Conservation (phyloP, 1,140 invertebrate genomes). For the Temnothorax curvispinosus region DNA sequence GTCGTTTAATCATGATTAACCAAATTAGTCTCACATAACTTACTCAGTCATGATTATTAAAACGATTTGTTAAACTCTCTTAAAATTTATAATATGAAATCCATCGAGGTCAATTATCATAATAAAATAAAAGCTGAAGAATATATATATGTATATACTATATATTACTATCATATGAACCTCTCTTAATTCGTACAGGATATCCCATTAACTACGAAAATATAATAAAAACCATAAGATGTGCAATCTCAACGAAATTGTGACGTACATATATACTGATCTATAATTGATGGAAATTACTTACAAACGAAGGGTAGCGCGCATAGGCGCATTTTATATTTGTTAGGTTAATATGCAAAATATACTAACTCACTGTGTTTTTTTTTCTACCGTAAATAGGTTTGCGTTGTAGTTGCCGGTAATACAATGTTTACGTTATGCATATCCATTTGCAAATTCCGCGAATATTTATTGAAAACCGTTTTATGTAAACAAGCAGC, state of each 20-base stretch:
- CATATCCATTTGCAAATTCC: slow-evolving; percentile 44
- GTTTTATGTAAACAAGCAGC: slow-evolving; percentile 23
- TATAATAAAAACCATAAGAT: slow-evolving; percentile 9
- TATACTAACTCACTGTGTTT: not conserved
- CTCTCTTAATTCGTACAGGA: not conserved
- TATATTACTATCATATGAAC: too few relatives aligned
- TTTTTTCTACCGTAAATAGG: slow-evolving; percentile 34
- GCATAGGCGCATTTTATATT: not conserved
- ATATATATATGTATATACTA: too few relatives aligned
- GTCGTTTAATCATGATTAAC: not conserved
- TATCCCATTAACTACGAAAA: not conserved
- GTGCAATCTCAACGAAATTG: not conserved
- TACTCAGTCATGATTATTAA: not conserved
- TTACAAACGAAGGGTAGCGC: not conserved
- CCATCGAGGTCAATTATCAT: not conserved
- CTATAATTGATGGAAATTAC: slow-evolving; percentile 13
- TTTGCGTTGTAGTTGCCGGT: slow-evolving; percentile 32
- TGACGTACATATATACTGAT: not conserved
- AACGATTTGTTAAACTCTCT: not conserved
- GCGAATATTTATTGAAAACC: slow-evolving; percentile 52
- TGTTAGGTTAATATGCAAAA: slow-evolving; percentile 27
- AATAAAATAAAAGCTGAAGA: too few relatives aligned
- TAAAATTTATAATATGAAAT: not conserved
- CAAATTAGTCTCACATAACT: not conserved
- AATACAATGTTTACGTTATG: slow-evolving; percentile 53